phyloP scores from a whole-genome alignment of 2,888 invertebrate genomes.

The Eristalinus sepulchralis region DNA sequence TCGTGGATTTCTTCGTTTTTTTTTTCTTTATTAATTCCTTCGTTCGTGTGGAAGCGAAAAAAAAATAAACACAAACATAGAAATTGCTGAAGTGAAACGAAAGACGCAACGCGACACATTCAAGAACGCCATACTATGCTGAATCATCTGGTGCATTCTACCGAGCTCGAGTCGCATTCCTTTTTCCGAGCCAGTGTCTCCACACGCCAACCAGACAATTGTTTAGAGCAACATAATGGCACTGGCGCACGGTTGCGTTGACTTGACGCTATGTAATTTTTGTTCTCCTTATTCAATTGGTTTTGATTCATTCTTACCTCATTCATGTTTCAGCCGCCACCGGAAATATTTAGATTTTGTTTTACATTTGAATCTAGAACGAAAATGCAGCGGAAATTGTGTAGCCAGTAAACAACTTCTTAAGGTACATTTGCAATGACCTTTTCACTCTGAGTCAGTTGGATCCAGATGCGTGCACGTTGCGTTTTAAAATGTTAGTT shows the following conservation, averaged over 20 bases:
- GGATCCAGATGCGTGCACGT: too few species aligned
- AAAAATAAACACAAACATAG: not conserved
- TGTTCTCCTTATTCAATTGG: not conserved
- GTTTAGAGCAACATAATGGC: constrained; percentile 7
- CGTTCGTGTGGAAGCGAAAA: not conserved
- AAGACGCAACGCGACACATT: constrained; percentile 1
- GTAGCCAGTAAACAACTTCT: not conserved
- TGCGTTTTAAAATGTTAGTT: too few species aligned
- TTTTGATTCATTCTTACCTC: not conserved
- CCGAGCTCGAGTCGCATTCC: constrained; percentile 21
- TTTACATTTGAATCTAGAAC: not conserved
- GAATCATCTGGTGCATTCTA: constrained; percentile 20
- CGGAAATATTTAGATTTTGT: not conserved
- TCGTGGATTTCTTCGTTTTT: not conserved
- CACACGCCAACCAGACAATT: not conserved
- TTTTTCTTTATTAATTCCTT: not conserved
- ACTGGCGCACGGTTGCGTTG: not conserved
- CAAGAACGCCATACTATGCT: constrained; percentile 15
- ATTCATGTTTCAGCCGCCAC: constrained; percentile 3
- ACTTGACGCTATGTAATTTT: not conserved
- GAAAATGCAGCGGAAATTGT: not conserved
- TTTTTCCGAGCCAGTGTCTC: not conserved
- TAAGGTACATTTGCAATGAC: too few species aligned
- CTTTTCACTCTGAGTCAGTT: too few species aligned
- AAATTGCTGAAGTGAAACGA: constrained; percentile 10